Conservation (phyloP, 2,888 invertebrate genomes). For the Lithophane ornitopus region DNA sequence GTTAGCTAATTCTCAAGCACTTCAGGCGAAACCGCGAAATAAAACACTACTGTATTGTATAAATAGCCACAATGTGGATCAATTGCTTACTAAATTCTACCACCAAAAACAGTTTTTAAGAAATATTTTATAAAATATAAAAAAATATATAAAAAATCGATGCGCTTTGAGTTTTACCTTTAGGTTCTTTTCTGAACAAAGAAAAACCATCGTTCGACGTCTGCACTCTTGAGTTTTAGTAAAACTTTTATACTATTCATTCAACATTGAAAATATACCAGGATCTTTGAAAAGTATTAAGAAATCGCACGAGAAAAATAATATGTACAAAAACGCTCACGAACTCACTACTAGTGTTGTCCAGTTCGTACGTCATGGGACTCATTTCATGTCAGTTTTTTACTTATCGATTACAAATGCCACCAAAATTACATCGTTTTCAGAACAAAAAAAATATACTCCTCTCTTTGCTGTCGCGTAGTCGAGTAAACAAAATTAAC, state of each 20-base stretch:
- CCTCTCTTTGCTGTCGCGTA: too few species aligned
- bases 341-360: slow-evolving; percentile 48
- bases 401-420: neutral
- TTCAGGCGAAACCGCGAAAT: neutral
- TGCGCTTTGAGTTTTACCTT: slow-evolving; percentile 68
- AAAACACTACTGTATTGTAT: neutral
- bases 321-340: slow-evolving; percentile 55
- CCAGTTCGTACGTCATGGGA: slow-evolving; percentile 18
- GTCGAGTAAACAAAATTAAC: too few species aligned
- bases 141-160: slow-evolving; percentile 71
- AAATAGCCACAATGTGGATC: neutral
- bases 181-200: slow-evolving; percentile 71
- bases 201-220: slow-evolving; percentile 71
- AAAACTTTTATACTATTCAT: slow-evolving; percentile 41
- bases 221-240: slow-evolving; percentile 20
- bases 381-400: too few species aligned
- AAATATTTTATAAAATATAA: slow-evolving; percentile 29
- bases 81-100: neutral
- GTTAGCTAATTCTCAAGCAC: neutral
- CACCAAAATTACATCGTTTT: too few species aligned
- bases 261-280: slow-evolving; percentile 26
- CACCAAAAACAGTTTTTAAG: neutral
- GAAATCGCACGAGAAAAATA: slow-evolving; percentile 49
- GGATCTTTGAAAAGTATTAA: slow-evolving; percentile 20
- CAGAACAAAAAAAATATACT: too few species aligned